Evolutionary conservation across 2,113 vertebrate genomes (phyloP), one percentile per base, ranked within the genome.

Genomic region (Ploceus nigricollis): DNA sequence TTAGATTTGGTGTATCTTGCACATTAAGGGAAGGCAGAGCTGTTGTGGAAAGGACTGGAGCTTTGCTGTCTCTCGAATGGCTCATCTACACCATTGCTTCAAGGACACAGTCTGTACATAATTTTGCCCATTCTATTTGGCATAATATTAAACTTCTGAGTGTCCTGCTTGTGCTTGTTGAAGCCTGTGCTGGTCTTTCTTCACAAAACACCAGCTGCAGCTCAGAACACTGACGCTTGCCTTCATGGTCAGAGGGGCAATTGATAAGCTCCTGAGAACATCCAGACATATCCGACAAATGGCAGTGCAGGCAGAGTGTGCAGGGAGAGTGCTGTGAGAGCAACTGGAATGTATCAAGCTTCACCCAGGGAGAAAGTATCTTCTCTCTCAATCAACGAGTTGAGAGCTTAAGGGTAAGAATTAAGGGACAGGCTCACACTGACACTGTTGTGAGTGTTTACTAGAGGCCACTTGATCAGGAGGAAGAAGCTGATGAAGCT

Each of bases 301-400:
- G 13, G 8, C 61, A 76, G 8, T 8, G 11, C 7, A 68, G 15
- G 20, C 15, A n/a, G 11, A 33, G 9, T 51, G 17, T 12, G 16
- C 23, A 53, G 28, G 7, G 24, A 30, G 11, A 9, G 6, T 5
- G 14, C 11, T 82, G 7, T n/a, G 13, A 39, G 33, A 73, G 8
- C 8, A 60, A 39, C 33, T 6, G 10, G 15, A 58, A 51, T n/a
- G 6, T 18, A 17, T 30, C n/a, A 18, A 73, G 13, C 13, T 30
- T 28, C 27, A 30, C 13, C 19, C 37, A 39, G 44, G 57, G 24
- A 57, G 24, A 25, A 57, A 7, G 6, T 20, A 30, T 48, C 20
- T 66, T 75, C 6, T 48, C 15, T 57, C 42, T 40, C 15, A 57
- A 3, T 0, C 3, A 30, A 58, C 1, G 1, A 39, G 10, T 42